phyloP scores from a whole-genome alignment of 2,797 vertebrate species.

The Malurus splendens region DNA sequence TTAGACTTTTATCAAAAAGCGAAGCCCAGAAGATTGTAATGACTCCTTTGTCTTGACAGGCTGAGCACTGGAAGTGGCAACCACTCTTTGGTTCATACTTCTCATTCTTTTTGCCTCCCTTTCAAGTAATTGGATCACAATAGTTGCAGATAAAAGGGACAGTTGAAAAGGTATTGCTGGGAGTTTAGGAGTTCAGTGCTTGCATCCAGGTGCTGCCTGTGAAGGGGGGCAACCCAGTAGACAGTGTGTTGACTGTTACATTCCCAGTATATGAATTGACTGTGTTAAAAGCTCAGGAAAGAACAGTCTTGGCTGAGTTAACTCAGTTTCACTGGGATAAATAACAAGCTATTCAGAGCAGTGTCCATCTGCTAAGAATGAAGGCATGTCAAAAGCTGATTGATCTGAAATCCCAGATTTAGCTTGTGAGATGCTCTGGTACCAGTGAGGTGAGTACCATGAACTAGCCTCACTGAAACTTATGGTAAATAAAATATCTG shows the following conservation, averaged over 20 bases:
- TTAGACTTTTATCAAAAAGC: not conserved
- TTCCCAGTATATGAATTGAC: not conserved
- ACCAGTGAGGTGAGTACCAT: not conserved
- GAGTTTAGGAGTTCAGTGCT: not conserved
- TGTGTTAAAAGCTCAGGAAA: not conserved
- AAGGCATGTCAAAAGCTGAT: not conserved
- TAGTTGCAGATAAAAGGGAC: not conserved
- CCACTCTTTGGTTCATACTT: not conserved
- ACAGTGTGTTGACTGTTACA: not conserved
- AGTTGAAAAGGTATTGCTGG: not conserved
- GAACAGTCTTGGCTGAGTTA: not conserved
- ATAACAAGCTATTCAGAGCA: not conserved
- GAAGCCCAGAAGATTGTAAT: not conserved
- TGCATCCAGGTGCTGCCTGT: not conserved
- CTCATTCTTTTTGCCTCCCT: not conserved
- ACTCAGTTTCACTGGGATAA: not conserved
- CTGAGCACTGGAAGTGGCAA: not conserved
- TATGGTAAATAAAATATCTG: not conserved
- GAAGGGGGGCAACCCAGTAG: not conserved
- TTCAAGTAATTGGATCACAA: not conserved
- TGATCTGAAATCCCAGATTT: not conserved
- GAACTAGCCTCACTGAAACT: not conserved
- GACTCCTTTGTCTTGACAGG: not conserved
- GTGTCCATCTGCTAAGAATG: not conserved
- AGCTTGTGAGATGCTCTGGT: not conserved